phyloP scores from a whole-genome alignment of 2,797 vertebrate species.

The Micropoecilia bifurca region DNA sequence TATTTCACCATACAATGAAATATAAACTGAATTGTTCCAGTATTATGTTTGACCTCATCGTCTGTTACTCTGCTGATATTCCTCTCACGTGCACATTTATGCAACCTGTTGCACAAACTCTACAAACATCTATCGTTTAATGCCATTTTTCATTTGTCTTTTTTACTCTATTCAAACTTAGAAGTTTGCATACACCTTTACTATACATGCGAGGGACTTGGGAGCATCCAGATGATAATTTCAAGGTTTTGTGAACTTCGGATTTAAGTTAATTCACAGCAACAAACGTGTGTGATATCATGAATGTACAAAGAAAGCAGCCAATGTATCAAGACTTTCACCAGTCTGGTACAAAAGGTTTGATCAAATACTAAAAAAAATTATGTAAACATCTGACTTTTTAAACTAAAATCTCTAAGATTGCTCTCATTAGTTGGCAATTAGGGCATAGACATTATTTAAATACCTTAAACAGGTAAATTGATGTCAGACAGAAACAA shows the following conservation, averaged over 20 bases:
- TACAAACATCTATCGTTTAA: constrained; percentile 26
- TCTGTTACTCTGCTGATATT: neutral
- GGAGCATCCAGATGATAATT: too few species aligned
- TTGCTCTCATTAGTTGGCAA: neutral
- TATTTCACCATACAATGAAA: neutral
- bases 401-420: neutral
- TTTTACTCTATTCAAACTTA: too few species aligned
- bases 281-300: too few species aligned
- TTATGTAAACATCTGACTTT: neutral
- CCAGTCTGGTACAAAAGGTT: neutral
- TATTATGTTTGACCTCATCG: neutral
- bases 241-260: too few species aligned
- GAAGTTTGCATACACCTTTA: too few species aligned
- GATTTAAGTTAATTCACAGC: neutral
- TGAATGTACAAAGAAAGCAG: too few species aligned
- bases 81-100: neutral
- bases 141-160: too few species aligned
- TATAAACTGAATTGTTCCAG: neutral
- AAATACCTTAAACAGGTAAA: too few species aligned
- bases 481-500: neutral
- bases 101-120: neutral
- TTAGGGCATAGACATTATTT: neutral
- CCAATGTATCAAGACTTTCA: too few species aligned
- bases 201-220: too few species aligned
- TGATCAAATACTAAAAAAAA: neutral